These are phyloP conservation scores for Eupithecia abbreviata DNA, from an alignment of 2,888 invertebrate genomes.

Conservation along the genomic window DNA sequence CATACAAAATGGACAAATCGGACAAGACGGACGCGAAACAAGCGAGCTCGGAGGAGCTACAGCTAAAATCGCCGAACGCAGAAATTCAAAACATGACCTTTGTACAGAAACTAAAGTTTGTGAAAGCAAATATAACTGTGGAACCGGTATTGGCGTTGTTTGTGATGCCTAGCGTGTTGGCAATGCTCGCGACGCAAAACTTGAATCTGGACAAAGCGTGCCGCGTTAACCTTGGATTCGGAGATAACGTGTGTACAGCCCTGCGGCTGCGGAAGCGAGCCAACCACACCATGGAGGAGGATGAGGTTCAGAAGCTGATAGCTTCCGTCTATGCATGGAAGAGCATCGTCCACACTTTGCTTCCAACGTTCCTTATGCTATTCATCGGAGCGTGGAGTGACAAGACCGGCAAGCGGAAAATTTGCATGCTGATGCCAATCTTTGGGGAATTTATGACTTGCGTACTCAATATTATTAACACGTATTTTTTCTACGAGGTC, in stretches of 20 bases:
- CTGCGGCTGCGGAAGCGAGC: slow-evolving; percentile 87
- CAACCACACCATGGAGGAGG: slow-evolving; percentile 86
- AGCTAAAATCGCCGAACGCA: slow-evolving; percentile 63
- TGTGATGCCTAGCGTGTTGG: slow-evolving; percentile 86
- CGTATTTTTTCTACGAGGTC: slow-evolving; percentile 82
- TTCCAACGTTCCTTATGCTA: slow-evolving; percentile 82
- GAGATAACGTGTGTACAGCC: slow-evolving; percentile 88
- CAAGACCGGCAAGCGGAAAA: slow-evolving; percentile 82
- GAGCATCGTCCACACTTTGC: slow-evolving; percentile 79
- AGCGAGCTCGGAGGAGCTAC: slow-evolving; percentile 61
- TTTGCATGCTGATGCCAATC: slow-evolving; percentile 84
- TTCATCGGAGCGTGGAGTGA: slow-evolving; percentile 87
- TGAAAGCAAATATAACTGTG: slow-evolving; percentile 85
- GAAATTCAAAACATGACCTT: slow-evolving; percentile 64
- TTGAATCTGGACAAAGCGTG: slow-evolving; percentile 94
- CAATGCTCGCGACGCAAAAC: slow-evolving; percentile 91
- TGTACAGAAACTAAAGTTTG: slow-evolving; percentile 74
- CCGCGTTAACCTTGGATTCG: slow-evolving; percentile 89
- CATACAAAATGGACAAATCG: slow-evolving; percentile 57
- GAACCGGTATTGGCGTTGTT: slow-evolving; percentile 87
- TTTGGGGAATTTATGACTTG: slow-evolving; percentile 81
- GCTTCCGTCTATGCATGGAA: slow-evolving; percentile 83
- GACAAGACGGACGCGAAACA: slow-evolving; percentile 51
- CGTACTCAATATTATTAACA: slow-evolving; percentile 78
- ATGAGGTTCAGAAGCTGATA: slow-evolving; percentile 85